phyloP scores from a whole-genome alignment of 2,797 vertebrate species.

The Megaceryle alcyon region DNA sequence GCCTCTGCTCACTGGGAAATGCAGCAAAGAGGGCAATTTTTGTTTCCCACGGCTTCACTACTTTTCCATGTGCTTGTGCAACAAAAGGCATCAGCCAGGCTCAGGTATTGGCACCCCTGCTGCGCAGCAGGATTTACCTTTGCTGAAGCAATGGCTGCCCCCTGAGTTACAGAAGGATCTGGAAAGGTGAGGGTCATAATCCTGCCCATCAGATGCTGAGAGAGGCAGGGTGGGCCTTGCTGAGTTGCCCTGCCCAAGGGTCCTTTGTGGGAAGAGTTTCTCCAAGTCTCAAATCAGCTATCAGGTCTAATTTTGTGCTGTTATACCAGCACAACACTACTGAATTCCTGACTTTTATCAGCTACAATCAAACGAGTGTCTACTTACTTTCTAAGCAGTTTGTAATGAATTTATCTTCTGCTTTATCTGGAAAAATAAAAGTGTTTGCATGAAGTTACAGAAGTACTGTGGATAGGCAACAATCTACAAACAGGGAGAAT shows the following conservation, averaged over 20 bases:
- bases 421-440: background rate
- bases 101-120: background rate
- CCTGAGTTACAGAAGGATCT: background rate
- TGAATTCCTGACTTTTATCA: background rate
- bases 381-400: background rate
- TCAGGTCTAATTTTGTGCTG: background rate
- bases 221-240: background rate
- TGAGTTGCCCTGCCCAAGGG: accelerated
- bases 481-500: background rate
- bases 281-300: background rate
- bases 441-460: background rate
- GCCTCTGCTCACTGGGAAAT: background rate
- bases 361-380: background rate
- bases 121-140: background rate
- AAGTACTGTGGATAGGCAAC: background rate
- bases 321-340: background rate
- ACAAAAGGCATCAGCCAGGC: background rate
- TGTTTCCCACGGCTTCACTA: background rate
- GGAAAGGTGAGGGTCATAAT: background rate
- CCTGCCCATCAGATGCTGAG: accelerated
- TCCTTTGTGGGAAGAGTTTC: background rate
- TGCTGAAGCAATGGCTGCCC: background rate
- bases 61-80: background rate
- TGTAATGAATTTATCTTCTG: background rate
- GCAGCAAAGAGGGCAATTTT: accelerated